Evolutionary conservation across 2,113 vertebrate genomes (phyloP).

Genomic region (Callospermophilus lateralis): DNA sequence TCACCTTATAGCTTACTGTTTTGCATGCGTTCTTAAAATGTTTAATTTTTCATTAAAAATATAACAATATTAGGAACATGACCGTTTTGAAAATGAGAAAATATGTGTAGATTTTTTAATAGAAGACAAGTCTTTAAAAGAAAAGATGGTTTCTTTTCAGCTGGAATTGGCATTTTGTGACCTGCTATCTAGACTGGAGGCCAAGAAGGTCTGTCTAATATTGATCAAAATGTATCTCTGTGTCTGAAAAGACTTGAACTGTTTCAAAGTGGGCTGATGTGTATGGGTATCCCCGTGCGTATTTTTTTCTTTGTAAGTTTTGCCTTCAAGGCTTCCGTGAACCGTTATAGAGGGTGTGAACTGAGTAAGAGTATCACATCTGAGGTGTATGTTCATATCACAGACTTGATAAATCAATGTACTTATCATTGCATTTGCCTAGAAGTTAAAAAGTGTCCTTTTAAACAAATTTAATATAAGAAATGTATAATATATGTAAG

Average conservation of each 20-base stretch:
- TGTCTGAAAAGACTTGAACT: background rate
- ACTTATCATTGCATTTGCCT: constrained; percentile 1
- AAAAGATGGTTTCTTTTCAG: background rate
- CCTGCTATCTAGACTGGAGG: background rate
- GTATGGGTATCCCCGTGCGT: background rate
- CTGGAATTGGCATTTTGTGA: background rate
- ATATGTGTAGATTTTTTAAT: background rate
- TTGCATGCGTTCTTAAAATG: background rate
- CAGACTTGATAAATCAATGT: background rate
- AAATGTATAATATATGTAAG: background rate
- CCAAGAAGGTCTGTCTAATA: background rate
- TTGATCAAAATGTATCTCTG: background rate
- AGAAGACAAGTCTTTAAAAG: background rate
- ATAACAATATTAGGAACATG: background rate
- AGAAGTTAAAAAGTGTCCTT: background rate
- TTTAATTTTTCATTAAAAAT: background rate
- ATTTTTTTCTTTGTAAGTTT: background rate
- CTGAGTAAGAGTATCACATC: background rate
- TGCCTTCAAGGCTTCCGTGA: background rate
- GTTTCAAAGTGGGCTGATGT: background rate
- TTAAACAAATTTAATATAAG: background rate
- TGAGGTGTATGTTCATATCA: background rate
- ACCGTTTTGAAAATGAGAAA: constrained; percentile 18
- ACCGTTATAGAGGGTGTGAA: background rate
- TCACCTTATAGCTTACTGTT: background rate